Conservation (phyloP, 2,888 invertebrate genomes). For the Tetrapedia diversipes region DNA sequence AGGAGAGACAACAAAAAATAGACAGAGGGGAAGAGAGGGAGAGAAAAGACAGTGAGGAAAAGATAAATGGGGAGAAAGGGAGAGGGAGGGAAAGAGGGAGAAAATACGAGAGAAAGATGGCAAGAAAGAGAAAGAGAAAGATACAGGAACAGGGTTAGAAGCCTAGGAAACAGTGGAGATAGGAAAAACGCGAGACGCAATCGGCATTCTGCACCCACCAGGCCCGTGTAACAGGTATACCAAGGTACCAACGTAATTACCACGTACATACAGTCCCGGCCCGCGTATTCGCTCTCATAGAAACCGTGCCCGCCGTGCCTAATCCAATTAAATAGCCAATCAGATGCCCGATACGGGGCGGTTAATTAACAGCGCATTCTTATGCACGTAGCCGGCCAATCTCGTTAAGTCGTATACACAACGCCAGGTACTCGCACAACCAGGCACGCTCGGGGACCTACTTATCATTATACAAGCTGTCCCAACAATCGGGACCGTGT, state of each 20-base stretch:
- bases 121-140: slow-evolving; percentile 1
- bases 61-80: no score
- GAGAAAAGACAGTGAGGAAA: no score
- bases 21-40: no score
- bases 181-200: slow-evolving; percentile 65
- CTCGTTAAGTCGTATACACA: slow-evolving; percentile 64
- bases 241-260: slow-evolving; percentile 69
- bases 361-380: slow-evolving; percentile 79
- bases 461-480: slow-evolving; percentile 69
- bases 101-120: no score
- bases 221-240: slow-evolving; percentile 63
- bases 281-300: slow-evolving; percentile 63
- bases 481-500: slow-evolving; percentile 1
- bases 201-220: slow-evolving; percentile 69
- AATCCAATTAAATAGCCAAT: slow-evolving; percentile 79
- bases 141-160: slow-evolving; percentile 9
- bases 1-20: no score
- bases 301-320: slow-evolving; percentile 67
- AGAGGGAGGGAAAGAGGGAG: no score
- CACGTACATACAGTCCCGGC: slow-evolving; percentile 54
- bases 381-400: slow-evolving; percentile 73
- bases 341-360: slow-evolving; percentile 74
- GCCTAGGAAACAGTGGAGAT: slow-evolving; percentile 45
- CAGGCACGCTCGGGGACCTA: slow-evolving; percentile 46
- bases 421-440: neutral